A percentile compares a stretch with the other conserved stretches of the same genome.
Evolutionary conservation across 2,797 vertebrate genomes (phyloP).

Genomic region (Zenarchopterus dispar): DNA sequence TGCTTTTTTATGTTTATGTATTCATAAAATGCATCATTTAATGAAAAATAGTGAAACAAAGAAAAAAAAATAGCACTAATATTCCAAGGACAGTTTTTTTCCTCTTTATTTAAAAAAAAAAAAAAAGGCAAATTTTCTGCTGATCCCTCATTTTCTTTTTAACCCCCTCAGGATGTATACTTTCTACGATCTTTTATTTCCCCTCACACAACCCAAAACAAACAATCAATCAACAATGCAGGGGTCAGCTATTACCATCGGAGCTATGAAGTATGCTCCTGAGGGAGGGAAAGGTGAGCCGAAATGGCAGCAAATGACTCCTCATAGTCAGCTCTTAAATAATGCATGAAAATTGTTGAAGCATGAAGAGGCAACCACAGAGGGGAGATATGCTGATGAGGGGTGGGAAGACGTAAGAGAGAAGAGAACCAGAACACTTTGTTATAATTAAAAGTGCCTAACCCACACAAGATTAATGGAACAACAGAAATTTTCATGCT

Average conservation of each 20-base stretch:
- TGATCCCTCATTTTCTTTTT: slow-evolving; percentile 16
- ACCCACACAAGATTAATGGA: slow-evolving; percentile 66
- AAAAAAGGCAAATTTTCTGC: slow-evolving; percentile 20
- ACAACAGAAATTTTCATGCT: slow-evolving; percentile 50
- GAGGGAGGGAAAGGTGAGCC: slow-evolving; percentile 64
- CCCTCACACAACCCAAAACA: slow-evolving; percentile 30
- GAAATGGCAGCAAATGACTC: slow-evolving; percentile 73
- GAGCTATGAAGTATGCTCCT: slow-evolving; percentile 52
- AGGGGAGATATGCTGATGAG: slow-evolving; percentile 57
- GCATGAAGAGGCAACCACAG: slow-evolving; percentile 69
- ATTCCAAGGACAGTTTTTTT: slow-evolving; percentile 11
- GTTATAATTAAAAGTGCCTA: slow-evolving; percentile 81
- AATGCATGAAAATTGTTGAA: slow-evolving; percentile 79
- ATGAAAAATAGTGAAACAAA: slow-evolving; percentile 21
- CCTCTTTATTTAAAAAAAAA: too few relatives aligned
- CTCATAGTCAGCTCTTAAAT: slow-evolving; percentile 77
- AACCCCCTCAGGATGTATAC: slow-evolving; percentile 16
- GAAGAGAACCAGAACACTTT: slow-evolving; percentile 66
- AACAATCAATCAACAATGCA: slow-evolving; percentile 39
- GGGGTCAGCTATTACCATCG: slow-evolving; percentile 55
- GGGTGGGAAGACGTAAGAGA: slow-evolving; percentile 15
- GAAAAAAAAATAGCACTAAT: slow-evolving; percentile 16
- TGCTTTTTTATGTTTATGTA: slow-evolving; percentile 27
- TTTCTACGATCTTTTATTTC: slow-evolving; percentile 9
- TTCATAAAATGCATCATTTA: slow-evolving; percentile 8